Evolutionary conservation across 2,888 invertebrate species (phyloP).

Genomic region (Neoscelio sp.): DNA sequence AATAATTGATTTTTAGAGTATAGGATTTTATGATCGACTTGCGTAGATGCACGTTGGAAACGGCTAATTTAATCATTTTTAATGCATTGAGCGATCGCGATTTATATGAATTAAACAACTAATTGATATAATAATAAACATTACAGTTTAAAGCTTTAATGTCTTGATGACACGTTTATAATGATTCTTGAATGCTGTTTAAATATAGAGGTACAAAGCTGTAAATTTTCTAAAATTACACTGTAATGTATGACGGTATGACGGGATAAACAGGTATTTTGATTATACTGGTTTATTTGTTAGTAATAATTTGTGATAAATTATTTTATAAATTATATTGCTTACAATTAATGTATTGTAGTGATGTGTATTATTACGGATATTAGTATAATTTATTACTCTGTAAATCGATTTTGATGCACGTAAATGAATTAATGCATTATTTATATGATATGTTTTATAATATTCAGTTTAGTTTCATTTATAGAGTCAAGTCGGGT

Average conservation of each 20-base stretch:
- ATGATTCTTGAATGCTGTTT: constrained; percentile 14
- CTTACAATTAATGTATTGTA: not conserved
- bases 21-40: constrained; percentile 15
- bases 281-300: constrained; percentile 4
- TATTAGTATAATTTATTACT: not conserved
- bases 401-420: too few relatives aligned
- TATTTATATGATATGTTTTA: too few relatives aligned
- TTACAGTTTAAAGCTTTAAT: constrained; percentile 4
- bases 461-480: too few relatives aligned
- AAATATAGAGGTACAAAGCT: constrained; percentile 17
- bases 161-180: constrained; percentile 29
- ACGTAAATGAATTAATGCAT: too few relatives aligned
- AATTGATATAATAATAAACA: constrained; percentile 29
- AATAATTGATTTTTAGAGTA: constrained; percentile 8
- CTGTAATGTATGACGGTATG: not conserved
- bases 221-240: constrained; percentile 23
- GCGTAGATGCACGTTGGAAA: too few relatives aligned
- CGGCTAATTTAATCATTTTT: not conserved
- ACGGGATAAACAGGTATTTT: constrained; percentile 12
- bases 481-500: too few relatives aligned
- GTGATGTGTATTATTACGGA: not conserved
- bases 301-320: constrained; percentile 1
- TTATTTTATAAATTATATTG: constrained; percentile 10
- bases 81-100: not conserved
- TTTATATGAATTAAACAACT: constrained; percentile 6